Percentiles rank a stretch among this genome's conserved stretches.
Evolutionary conservation across 1,140 invertebrate genomes (phyloP).

Genomic region (Aleiodes sp.): DNA sequence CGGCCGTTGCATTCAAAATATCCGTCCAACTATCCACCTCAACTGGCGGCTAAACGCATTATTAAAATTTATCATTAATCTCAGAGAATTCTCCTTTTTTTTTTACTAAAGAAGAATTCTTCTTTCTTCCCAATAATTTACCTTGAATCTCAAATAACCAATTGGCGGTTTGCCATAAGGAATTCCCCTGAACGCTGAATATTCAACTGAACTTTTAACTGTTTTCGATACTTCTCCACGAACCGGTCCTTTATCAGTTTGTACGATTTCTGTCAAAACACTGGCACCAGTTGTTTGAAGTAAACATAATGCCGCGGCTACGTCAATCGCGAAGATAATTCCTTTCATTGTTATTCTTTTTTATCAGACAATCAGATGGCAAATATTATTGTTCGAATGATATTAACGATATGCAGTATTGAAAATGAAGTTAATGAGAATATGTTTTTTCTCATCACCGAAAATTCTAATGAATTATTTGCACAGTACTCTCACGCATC

Average conservation of each 20-base stretch:
- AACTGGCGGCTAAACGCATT: slow-evolving; percentile 34
- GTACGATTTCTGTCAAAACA: slow-evolving; percentile 6
- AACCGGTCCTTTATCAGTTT: slow-evolving; percentile 32
- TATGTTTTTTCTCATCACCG: too few relatives aligned
- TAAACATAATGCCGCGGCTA: background rate
- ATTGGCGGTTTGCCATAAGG: slow-evolving; percentile 47
- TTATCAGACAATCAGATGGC: too few relatives aligned
- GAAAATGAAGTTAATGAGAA: too few relatives aligned
- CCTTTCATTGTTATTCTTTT: background rate
- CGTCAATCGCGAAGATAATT: background rate
- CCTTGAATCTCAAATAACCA: slow-evolving; percentile 43
- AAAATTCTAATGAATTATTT: too few relatives aligned
- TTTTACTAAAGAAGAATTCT: background rate
- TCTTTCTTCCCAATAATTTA: slow-evolving; percentile 9
- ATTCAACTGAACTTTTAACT: slow-evolving; percentile 33
- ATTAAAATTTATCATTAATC: background rate
- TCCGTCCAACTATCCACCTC: slow-evolving; percentile 36
- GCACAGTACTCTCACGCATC: too few relatives aligned
- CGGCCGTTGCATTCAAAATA: slow-evolving; percentile 23
- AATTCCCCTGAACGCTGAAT: slow-evolving; percentile 49
- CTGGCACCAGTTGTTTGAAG: background rate
- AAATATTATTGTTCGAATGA: too few relatives aligned
- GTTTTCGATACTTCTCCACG: slow-evolving; percentile 39
- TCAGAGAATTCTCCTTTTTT: background rate
- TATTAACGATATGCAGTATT: too few relatives aligned